Evolutionary conservation across 2,113 vertebrate genomes (phyloP), one percentile per base, ranked within the genome.

Genomic region (Rhinolophus sinicus): DNA sequence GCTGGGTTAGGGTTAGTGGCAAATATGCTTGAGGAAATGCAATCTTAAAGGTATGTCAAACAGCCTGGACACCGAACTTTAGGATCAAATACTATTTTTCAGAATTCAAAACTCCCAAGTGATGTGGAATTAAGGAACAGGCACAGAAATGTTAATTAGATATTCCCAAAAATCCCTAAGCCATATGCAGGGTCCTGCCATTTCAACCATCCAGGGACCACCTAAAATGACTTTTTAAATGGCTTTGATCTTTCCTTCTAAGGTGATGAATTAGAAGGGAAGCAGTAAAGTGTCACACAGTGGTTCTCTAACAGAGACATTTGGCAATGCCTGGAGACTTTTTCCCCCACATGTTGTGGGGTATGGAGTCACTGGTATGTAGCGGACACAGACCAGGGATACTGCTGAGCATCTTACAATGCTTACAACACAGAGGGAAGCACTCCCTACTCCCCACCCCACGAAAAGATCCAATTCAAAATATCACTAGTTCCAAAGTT

Each of bases 371-470:
- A 38, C 21, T 72, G 15, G 30, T 44, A 44, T 86, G 8, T 28
- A 72, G 64, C 19, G 4, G 0, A 3, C 8, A 47, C 18, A 90
- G 33, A 67, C 14, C 16, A 10, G 77, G 16, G 9, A 30, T 26
- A 24, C 6, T 50, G n/a, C 0, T 22, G 15, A 52, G 73, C 21
- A 78, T 47, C 54, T 80, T 70, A 70, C 11, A 18, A 21, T 26
- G 10, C 14, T 86, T 70, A 70, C 11, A 18, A 26, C 26, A 6
- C 10, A 38, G 18, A n/a, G 72, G 7, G 52, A 54, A 38, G 10
- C 14, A 5, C 14, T 18, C 8, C 1, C 33, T 8, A 10, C 13
- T 47, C n/a, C 26, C 6, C 2, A 10, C 5, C 2, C 3, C 18
- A 75, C 13, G 26, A 47, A 90, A 90, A 54, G 28, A 62, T 40